Evolutionary conservation across 2,888 invertebrate species (phyloP), one percentile per base, ranked within the genome.

Genomic region (Ormyrus pomaceus): DNA sequence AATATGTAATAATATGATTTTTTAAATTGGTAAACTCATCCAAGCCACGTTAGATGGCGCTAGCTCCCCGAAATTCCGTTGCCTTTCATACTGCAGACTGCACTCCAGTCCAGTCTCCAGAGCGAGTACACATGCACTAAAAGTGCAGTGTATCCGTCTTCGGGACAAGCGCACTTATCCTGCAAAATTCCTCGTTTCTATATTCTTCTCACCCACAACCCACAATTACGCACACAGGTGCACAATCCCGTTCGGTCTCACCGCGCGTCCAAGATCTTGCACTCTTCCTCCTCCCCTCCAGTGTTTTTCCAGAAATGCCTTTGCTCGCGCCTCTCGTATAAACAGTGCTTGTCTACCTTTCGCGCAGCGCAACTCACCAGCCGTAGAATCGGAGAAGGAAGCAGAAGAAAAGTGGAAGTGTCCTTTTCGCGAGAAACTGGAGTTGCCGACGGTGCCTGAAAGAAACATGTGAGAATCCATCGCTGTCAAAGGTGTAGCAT

Each of bases 281-380:
- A 70, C 46, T 19, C 69, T 58, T 65, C 75, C 66, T 59, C 66
- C 59, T 34, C 66, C 45, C 9, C 10, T 2, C 13, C 55, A 51
- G 13, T 66, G 46, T 66, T 76, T 61, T 76, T 68, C 61, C 68
- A 76, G 68, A 68, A 76, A 66, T 68, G 61, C 58, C 75, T 48
- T 7, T 10, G 53, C 55, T 19, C 55, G 73, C 62, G 34, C 51
- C 19, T 66, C 56, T 50, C n/a, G 45, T 75, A 66, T 19, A 66
- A 66, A 66, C 13, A 55, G 64, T 64, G 13, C 53, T 34, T 58
- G 45, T 56, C 19, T 19, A 34, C 7, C 68, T 34, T 13, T 51
- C 68, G n/a, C 66, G 19, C 55, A n/a, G 45, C 56, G 50, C 8
- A 19, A 19, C 19, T 19, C 19, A 0, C 19, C 19, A 19, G 19